phyloP scores from a whole-genome alignment of 2,888 invertebrate genomes.

The Ichneumon xanthorius region DNA sequence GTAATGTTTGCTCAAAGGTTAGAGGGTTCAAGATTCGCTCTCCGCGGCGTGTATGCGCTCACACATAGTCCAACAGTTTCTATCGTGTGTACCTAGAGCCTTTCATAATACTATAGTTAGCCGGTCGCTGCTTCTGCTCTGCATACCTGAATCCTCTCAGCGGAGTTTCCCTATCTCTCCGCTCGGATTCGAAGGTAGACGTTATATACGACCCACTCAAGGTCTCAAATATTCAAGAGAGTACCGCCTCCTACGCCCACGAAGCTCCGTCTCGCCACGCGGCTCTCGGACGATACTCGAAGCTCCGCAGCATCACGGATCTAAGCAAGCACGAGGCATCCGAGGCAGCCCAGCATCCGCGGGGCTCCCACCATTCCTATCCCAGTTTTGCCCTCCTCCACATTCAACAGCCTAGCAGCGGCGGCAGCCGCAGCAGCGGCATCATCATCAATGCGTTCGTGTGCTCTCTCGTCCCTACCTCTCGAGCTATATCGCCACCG shows the following conservation, averaged over 20 bases:
- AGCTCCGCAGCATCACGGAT: slow-evolving; percentile 9
- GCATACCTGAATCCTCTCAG: slow-evolving; percentile 38
- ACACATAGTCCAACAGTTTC: neutral
- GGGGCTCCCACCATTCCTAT: slow-evolving; percentile 59
- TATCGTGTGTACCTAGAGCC: slow-evolving; percentile 8
- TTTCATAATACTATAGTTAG: slow-evolving; percentile 28
- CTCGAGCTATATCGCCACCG: slow-evolving; percentile 63
- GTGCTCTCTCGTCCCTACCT: slow-evolving; percentile 55
- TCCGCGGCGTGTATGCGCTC: neutral
- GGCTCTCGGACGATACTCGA: neutral
- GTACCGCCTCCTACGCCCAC: slow-evolving; percentile 33
- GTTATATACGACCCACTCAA: slow-evolving; percentile 69
- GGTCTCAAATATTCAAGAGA: slow-evolving; percentile 76
- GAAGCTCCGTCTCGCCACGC: slow-evolving; percentile 26
- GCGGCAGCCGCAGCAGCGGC: slow-evolving; percentile 39
- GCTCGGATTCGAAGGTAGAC: slow-evolving; percentile 47
- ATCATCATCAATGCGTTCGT: slow-evolving; percentile 55
- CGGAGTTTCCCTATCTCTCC: slow-evolving; percentile 19
- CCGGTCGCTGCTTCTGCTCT: slow-evolving; percentile 24
- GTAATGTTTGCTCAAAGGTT: neutral
- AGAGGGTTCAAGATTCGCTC: slow-evolving; percentile 8
- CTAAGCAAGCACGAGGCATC: slow-evolving; percentile 44
- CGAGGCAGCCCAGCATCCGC: slow-evolving; percentile 53
- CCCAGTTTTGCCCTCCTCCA: slow-evolving; percentile 53
- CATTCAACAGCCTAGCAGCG: slow-evolving; percentile 31